A percentile compares a stretch with the other conserved stretches of the same genome.
Conservation (phyloP, 2,797 vertebrate genomes). For the Morelia viridis region DNA sequence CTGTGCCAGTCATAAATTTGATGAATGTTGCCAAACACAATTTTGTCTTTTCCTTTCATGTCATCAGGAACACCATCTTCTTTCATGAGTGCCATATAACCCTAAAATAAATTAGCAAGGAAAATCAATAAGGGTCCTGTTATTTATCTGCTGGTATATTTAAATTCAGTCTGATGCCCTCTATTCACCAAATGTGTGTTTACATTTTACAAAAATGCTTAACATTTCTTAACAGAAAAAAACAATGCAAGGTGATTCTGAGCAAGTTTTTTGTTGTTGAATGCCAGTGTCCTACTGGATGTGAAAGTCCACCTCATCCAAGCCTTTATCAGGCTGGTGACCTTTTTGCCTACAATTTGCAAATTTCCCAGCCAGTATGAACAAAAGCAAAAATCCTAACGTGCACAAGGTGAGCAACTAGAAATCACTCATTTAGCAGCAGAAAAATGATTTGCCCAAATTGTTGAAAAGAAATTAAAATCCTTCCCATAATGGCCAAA, state of each 20-base stretch:
- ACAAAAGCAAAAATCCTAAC: background rate
- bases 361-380: background rate
- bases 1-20: constrained; percentile 99
- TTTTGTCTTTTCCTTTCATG: constrained; percentile 99
- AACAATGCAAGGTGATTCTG: background rate
- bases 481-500: background rate
- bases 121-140: background rate
- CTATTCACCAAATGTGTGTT: background rate
- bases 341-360: background rate
- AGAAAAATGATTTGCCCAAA: background rate
- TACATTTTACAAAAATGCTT: background rate
- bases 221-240: background rate
- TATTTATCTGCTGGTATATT: background rate
- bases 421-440: background rate
- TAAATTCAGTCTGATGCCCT: background rate
- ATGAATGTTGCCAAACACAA: constrained; percentile 97
- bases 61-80: constrained; percentile 96
- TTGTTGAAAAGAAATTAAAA: background rate
- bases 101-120: constrained; percentile 73
- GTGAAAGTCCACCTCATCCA: background rate
- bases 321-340: background rate
- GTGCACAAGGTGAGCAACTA: background rate
- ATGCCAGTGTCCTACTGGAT: background rate
- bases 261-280: background rate
- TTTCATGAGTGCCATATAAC: constrained; percentile 96